Evolutionary conservation across 1,140 invertebrate species (phyloP).

Genomic region (Diabrotica undecimpunctata): DNA sequence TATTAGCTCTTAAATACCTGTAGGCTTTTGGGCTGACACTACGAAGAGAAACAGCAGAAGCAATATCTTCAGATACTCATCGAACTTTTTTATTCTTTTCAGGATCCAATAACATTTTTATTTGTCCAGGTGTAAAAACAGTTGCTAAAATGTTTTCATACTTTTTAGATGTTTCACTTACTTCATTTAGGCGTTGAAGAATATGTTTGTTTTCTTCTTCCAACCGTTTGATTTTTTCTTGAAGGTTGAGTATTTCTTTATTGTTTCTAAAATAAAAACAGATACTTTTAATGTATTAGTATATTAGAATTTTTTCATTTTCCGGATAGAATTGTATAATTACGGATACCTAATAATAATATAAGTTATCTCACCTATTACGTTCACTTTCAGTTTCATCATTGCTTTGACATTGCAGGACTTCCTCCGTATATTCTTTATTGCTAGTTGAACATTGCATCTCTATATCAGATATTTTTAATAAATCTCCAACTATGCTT

Average conservation of each 20-base stretch:
- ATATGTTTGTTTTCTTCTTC: neutral
- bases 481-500: neutral
- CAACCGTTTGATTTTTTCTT: neutral
- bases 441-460: neutral
- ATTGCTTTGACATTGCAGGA: too few relatives aligned
- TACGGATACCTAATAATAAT: too few relatives aligned
- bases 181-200: neutral
- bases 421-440: too few relatives aligned
- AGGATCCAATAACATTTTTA: neutral
- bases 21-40: neutral
- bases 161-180: neutral
- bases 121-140: neutral
- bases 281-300: too few relatives aligned
- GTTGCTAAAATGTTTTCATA: neutral
- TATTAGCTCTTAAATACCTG: constrained; percentile 22
- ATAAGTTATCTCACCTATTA: too few relatives aligned
- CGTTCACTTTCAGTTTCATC: too few relatives aligned
- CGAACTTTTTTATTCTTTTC: neutral
- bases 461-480: neutral
- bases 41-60: neutral
- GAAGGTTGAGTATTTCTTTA: too few relatives aligned
- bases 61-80: neutral
- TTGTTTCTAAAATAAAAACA: neutral
- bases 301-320: too few relatives aligned
- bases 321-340: too few relatives aligned